phyloP scores from a whole-genome alignment of 2,797 vertebrate genomes.

The Gila robusta region DNA sequence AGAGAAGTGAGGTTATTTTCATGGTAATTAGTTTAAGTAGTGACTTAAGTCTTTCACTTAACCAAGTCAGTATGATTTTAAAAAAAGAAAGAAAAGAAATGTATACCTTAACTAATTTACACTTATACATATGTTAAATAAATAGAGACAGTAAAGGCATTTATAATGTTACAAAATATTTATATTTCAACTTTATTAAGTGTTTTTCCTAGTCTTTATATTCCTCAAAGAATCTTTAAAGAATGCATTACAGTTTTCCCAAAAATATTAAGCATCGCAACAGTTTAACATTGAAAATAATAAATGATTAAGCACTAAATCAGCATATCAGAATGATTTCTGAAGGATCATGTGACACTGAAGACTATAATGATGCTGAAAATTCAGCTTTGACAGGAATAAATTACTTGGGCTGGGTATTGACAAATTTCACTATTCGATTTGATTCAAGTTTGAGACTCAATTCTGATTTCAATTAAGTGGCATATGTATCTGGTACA shows the following conservation, averaged over 20 bases:
- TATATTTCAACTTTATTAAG: background rate
- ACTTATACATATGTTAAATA: background rate
- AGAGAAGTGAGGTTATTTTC: background rate
- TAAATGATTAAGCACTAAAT: background rate
- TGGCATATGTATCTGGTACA: background rate
- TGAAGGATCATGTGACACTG: background rate
- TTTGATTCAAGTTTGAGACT: too few relatives aligned
- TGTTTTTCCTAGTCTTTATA: background rate
- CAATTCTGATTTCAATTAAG: background rate
- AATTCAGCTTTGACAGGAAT: background rate
- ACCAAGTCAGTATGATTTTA: background rate
- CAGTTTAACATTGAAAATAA: background rate
- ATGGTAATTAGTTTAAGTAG: conserved; percentile 31
- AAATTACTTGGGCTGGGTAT: background rate
- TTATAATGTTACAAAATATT: background rate
- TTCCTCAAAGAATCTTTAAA: background rate
- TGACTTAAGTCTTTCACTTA: background rate
- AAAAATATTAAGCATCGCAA: too few relatives aligned
- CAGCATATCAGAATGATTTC: background rate
- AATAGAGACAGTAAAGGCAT: background rate
- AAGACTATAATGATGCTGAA: background rate
- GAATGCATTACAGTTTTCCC: too few relatives aligned
- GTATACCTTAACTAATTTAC: too few relatives aligned
- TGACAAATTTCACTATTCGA: too few relatives aligned
- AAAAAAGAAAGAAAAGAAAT: too few relatives aligned